phyloP scores from a whole-genome alignment of 2,113 vertebrate species.

The Chroicocephalus ridibundus region DNA sequence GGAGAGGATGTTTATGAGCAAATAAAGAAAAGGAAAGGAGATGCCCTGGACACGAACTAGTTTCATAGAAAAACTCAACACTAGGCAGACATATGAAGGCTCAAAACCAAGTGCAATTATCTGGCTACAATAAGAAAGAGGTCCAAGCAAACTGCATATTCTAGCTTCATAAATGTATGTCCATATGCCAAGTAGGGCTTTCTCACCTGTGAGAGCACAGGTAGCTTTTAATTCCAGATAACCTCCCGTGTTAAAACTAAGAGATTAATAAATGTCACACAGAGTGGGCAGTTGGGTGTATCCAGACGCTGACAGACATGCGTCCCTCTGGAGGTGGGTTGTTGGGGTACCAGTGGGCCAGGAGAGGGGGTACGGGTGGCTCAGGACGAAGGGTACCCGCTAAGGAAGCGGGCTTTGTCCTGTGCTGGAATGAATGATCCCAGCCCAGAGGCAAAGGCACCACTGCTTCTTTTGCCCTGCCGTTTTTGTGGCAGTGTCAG shows the following conservation, averaged over 20 bases:
- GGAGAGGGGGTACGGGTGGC: not conserved
- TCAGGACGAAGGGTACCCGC: rapidly evolving
- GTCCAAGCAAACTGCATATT: not conserved
- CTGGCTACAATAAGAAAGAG: not conserved
- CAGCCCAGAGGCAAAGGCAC: not conserved
- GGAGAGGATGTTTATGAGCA: not conserved
- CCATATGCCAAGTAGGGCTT: not conserved
- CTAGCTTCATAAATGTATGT: not conserved
- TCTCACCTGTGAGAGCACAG: not conserved
- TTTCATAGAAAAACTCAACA: not conserved
- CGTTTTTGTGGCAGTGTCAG: not conserved
- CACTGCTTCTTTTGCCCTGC: not conserved
- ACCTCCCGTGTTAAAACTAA: not conserved
- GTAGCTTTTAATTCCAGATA: not conserved
- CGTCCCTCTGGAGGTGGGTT: not conserved
- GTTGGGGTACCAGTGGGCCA: not conserved
- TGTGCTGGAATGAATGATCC: not conserved
- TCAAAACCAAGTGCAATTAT: not conserved
- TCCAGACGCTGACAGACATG: not conserved
- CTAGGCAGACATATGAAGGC: not conserved
- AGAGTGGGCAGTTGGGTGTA: not conserved
- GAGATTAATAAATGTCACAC: not conserved
- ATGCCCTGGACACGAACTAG: not conserved
- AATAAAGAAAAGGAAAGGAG: not conserved
- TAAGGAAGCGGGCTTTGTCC: not conserved